phyloP scores from a whole-genome alignment of 1,140 invertebrate genomes.

The Neodiprion fabricii region DNA sequence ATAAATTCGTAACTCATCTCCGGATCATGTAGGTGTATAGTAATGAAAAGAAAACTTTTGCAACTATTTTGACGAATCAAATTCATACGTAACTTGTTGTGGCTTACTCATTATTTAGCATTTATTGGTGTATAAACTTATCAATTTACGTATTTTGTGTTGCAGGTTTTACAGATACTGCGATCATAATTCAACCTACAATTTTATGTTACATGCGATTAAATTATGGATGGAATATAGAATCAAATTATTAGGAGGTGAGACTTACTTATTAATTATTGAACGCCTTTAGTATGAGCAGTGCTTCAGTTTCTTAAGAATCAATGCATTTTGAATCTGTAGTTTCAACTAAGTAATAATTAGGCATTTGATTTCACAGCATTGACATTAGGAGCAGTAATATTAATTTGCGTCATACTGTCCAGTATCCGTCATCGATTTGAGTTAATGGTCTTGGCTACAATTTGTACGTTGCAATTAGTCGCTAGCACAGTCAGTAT shows the following conservation, averaged over 20 bases:
- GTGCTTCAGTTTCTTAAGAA: too few relatives aligned
- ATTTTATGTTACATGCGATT: conserved; percentile 36
- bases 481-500: conserved; percentile 29
- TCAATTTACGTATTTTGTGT: neutral
- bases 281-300: too few relatives aligned
- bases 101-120: too few relatives aligned
- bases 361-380: conserved; percentile 19
- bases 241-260: conserved; percentile 37
- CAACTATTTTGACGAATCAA: too few relatives aligned
- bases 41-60: too few relatives aligned
- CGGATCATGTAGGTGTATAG: too few relatives aligned
- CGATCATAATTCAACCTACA: conserved; percentile 33
- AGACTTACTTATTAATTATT: conserved; percentile 9
- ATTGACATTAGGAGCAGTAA: conserved; percentile 28
- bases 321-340: too few relatives aligned
- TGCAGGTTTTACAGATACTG: conserved; percentile 34
- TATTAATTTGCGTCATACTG: conserved; percentile 29
- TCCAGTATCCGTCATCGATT: conserved; percentile 25
- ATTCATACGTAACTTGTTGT: too few relatives aligned
- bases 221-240: conserved; percentile 39
- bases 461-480: conserved; percentile 34
- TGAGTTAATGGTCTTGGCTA: conserved; percentile 30
- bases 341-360: conserved; percentile 8
- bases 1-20: too few relatives aligned
- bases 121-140: neutral